Conservation (phyloP, 2,888 invertebrate species). For the Pseudococcus viburni region DNA sequence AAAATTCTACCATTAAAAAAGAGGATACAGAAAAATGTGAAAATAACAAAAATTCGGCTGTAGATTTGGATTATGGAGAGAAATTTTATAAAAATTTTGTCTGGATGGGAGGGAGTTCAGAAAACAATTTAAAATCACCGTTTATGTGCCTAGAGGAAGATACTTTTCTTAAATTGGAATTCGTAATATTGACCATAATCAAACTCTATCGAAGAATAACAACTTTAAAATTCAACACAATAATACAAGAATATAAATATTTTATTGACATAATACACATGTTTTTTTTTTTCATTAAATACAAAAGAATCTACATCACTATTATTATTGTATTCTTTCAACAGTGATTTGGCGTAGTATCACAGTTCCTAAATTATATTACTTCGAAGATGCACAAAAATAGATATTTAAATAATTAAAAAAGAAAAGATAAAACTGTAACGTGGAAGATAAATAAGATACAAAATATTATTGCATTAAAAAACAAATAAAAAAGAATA, state of each 20-base stretch:
- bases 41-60: no score
- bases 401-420: constrained; percentile 43
- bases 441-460: constrained; percentile 58
- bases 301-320: constrained; percentile 62
- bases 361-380: constrained; percentile 65
- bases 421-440: constrained; percentile 57
- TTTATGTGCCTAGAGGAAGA: no score
- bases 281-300: constrained; percentile 40
- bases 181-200: no score
- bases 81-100: no score
- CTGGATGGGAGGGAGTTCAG: no score
- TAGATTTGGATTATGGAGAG: no score
- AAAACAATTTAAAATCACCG: no score
- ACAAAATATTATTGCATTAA: constrained; percentile 41
- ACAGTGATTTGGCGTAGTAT: constrained; percentile 66
- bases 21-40: no score
- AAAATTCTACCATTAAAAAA: no score
- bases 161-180: no score
- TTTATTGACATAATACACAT: constrained; percentile 65
- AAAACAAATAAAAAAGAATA: constrained; percentile 52
- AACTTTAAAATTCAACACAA: background rate
- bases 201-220: no score
- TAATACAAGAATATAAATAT: constrained; percentile 61
- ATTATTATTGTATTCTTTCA: constrained; percentile 53
- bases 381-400: constrained; percentile 55